A percentile compares a stretch with the other conserved stretches of the same genome.
Evolutionary conservation across 2,113 vertebrate genomes (phyloP).

Genomic region (Grammomys dolichurus): DNA sequence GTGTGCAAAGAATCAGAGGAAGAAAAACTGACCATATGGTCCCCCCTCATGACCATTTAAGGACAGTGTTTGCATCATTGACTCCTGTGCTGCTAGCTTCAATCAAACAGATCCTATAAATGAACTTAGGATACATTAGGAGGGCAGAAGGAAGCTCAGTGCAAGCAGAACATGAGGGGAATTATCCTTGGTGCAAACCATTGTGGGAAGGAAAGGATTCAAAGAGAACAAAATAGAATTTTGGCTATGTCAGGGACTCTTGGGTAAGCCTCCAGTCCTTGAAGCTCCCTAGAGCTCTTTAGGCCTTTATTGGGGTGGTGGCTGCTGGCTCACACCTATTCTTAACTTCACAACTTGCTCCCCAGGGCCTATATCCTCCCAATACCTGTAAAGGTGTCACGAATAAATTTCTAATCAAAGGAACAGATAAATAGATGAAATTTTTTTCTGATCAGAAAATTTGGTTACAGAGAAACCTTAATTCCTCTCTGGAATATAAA

Average conservation of each 20-base stretch:
- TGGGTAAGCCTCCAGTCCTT: neutral
- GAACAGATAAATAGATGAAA: neutral
- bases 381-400: neutral
- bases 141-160: neutral
- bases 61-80: neutral
- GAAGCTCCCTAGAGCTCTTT: neutral
- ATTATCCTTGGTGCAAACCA: too few relatives aligned
- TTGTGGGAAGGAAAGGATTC: neutral
- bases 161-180: neutral
- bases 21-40: neutral
- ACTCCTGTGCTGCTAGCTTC: neutral
- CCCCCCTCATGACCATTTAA: neutral
- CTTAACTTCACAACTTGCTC: neutral
- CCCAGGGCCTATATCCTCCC: neutral
- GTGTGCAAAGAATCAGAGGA: neutral
- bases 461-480: neutral
- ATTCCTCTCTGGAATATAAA: neutral
- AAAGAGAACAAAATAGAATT: neutral
- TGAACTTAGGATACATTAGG: neutral
- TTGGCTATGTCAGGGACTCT: neutral
- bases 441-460: neutral
- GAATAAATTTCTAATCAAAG: neutral
- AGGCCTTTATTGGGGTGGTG: neutral
- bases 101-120: neutral
- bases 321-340: neutral